Evolutionary conservation across 2,797 vertebrate species (phyloP), one percentile per base, ranked within the genome.

Genomic region (Cyclura pinguis): DNA sequence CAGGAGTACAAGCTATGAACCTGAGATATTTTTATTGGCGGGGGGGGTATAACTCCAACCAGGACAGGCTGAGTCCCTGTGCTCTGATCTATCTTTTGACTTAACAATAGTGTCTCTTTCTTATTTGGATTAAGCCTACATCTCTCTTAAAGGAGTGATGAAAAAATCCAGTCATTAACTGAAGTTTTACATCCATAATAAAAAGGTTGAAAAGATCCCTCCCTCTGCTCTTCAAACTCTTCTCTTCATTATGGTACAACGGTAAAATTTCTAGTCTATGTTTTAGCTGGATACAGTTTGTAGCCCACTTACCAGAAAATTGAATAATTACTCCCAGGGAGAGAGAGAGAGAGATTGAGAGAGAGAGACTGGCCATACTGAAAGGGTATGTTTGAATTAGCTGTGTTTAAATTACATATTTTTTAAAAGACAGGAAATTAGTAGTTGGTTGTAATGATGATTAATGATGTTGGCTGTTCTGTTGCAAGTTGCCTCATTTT

Each of bases 381-480:
- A 76, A 76, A 22, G 38, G 59, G 27, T 77, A 78, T 67, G 35
- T 87, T 47, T 80, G 76, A 38, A 67, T 78, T 80, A 24, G 59
- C 38, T 35, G 59, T n/a, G 38, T 10, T 87, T 59, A 52, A 87
- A 87, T 24, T 64, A 22, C 29, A 16, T 47, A 24, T 8, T 64
- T 67, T 76, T 57, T 57, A 27, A 38, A 76, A 55, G 47, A 42
- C 47, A 47, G 10, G 38, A 50, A 78, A 87, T 69, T 69, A 29
- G 8, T 69, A 38, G n/a, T 59, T 29, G 64, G 59, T 35, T 77
- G 18, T 86, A 76, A 86, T 59, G 72, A 86, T 86, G 85, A 86
- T 87, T 80, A 80, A 80, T 87, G 86, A 80, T 64, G 38, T 78
- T 87, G 42, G 20, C 59, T 87, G 29, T 67, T 80, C 76, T 27